These are phyloP conservation scores for Poecilia velifera DNA, from an alignment of 2,797 vertebrate genomes.

Conservation along the genomic window DNA sequence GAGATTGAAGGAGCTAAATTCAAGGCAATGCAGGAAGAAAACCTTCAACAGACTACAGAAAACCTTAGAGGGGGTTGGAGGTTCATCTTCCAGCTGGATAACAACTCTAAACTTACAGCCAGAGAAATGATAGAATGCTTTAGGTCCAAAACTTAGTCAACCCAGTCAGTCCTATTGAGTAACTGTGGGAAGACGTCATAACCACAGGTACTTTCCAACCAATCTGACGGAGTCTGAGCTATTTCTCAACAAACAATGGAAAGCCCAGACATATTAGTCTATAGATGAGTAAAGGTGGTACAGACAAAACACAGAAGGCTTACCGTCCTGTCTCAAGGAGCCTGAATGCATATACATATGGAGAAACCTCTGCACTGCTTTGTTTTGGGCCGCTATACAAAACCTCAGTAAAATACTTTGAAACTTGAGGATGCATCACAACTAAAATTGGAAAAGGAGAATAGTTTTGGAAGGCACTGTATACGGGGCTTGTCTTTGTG, in stretches of 20 bases:
- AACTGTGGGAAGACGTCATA: background rate
- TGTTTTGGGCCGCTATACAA: background rate
- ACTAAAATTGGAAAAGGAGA: background rate
- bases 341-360: background rate
- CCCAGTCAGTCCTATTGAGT: background rate
- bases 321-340: background rate
- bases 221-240: background rate
- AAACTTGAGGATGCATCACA: background rate
- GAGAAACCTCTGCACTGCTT: background rate
- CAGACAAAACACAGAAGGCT: background rate
- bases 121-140: background rate
- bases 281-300: background rate
- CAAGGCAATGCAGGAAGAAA: background rate
- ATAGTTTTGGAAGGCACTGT: background rate
- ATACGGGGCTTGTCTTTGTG: background rate
- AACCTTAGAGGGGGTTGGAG: background rate
- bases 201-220: background rate
- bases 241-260: background rate
- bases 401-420: background rate
- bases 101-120: background rate
- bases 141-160: background rate
- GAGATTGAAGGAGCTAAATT: background rate
- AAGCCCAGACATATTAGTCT: background rate
- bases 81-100: background rate
- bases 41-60: background rate